phyloP scores from a whole-genome alignment of 2,888 invertebrate genomes.

The Omphaloscelis lunosa region DNA sequence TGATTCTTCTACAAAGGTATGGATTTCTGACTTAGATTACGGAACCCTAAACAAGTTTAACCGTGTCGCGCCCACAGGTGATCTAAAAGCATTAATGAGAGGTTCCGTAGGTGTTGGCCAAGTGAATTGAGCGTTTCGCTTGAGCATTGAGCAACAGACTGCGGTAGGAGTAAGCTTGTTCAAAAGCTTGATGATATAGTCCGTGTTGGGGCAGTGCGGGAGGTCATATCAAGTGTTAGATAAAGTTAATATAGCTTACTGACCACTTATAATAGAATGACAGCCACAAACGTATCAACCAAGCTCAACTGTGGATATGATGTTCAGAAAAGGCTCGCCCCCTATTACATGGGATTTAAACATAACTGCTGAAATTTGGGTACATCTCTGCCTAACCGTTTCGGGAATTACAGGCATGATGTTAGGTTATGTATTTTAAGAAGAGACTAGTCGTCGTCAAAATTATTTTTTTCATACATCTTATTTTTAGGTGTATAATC shows the following conservation, averaged over 20 bases:
- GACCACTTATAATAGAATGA: not conserved
- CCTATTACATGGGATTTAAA: not conserved
- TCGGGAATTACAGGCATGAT: not conserved
- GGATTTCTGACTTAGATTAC: conserved; percentile 3
- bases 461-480: not conserved
- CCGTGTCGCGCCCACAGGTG: conserved; percentile 64
- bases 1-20: not conserved
- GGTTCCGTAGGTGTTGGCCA: conserved; percentile 63
- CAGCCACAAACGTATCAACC: not conserved
- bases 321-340: not conserved
- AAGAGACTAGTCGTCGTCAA: not conserved
- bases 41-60: conserved; percentile 47
- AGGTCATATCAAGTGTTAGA: not conserved
- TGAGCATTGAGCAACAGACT: conserved; percentile 57
- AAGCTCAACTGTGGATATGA: not conserved
- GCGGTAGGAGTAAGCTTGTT: conserved; percentile 52
- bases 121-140: conserved; percentile 47
- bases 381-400: too few relatives aligned
- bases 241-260: conserved; percentile 3
- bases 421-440: not conserved
- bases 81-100: conserved; percentile 69
- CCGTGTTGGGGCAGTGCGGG: not conserved
- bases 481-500: too few relatives aligned
- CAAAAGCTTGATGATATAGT: not conserved
- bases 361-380: too few relatives aligned